Base-by-base conservation (phyloP, 2,113 vertebrate species). In the Catharus fuscescens region DNA sequence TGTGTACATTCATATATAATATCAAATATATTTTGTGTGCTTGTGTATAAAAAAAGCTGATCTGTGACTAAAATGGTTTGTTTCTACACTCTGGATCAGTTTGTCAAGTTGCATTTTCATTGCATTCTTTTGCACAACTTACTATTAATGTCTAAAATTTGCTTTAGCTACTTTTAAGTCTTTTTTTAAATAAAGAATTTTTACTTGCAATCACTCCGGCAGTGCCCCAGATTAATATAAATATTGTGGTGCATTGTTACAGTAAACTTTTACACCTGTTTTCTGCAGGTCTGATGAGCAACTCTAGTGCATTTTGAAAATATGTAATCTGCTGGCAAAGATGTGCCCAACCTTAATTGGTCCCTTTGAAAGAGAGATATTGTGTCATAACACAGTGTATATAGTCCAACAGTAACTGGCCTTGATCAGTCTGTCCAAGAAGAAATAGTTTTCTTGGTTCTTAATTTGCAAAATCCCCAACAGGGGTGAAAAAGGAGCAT, bases 211-310 rank as follows among this genome's bases (percentile, higher is more conserved):
- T 73, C 50, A 47, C 24, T 56, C 10, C 72, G 67, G 12, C 74
- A 93, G 38, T 57, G 45, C 40, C 66, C 65, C 45, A 67, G 25
- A 64, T 44, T 3, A 8, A 14, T 47, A 45, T 25, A 57, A 86
- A 32, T 61, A 24, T 47, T 89, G 5, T 20, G n/a, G 2, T 57
- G 34, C 28, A 2, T 78, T 86, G 65, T 86, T 81, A 28, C 57
- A 79, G 73, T 84, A 72, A 89, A 93, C 18, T 29, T 71, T 78
- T 86, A 42, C 28, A 84, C 80, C 57, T 92, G 14, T 91, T 57
- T 96, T 82, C 88, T 86, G 53, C 79, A 93, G 85, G 53, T 92
- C 85, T 86, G 54, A 71, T 85, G 66, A 80, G 78, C 70, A 85
- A 4, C 50, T 95, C 50, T 61, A 61, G 29, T 65, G 79, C 65